Evolutionary conservation across 2,888 invertebrate species (phyloP).

Genomic region (Hybos culiciformis): DNA sequence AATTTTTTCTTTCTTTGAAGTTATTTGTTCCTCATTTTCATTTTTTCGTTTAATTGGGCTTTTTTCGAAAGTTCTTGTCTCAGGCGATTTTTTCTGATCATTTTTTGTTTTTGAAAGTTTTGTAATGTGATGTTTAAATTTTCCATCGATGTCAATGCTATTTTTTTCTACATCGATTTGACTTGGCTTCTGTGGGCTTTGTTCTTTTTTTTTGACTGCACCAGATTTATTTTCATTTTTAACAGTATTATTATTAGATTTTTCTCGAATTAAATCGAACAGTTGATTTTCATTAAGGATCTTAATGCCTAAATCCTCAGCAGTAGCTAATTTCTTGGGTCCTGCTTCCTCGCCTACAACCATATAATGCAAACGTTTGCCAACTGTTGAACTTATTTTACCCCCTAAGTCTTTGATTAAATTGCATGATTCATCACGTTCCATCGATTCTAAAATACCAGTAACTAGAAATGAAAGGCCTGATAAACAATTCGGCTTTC

Average conservation of each 20-base stretch:
- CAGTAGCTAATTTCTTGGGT: conserved; percentile 68
- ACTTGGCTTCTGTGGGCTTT: too few species aligned
- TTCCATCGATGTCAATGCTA: too few species aligned
- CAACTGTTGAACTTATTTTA: conserved; percentile 54
- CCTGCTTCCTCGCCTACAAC: conserved; percentile 79
- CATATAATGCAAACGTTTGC: conserved; percentile 67
- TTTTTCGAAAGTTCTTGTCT: conserved; percentile 4
- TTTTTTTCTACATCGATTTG: too few species aligned
- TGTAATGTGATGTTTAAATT: conserved; percentile 12
- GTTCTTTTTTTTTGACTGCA: too few species aligned
- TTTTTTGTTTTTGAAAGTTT: conserved; percentile 17
- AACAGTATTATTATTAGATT: conserved; percentile 34
- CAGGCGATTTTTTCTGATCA: neutral
- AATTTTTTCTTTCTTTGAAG: neutral
- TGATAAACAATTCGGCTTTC: conserved; percentile 54
- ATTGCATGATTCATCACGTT: conserved; percentile 61
- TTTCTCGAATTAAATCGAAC: conserved; percentile 57
- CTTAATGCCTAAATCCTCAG: conserved; percentile 53
- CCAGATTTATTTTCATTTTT: too few species aligned
- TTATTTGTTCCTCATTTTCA: conserved; percentile 11
- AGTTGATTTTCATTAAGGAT: conserved; percentile 71
- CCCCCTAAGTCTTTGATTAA: conserved; percentile 72
- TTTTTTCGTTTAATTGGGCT: conserved; percentile 2
- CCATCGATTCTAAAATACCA: conserved; percentile 78
- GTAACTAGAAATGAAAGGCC: conserved; percentile 63